A percentile compares a stretch with the other conserved stretches of the same genome.
These are phyloP conservation scores for Trachymyrmex septentrionalis DNA, from an alignment of 1,140 invertebrate species.

Conservation along the genomic window DNA sequence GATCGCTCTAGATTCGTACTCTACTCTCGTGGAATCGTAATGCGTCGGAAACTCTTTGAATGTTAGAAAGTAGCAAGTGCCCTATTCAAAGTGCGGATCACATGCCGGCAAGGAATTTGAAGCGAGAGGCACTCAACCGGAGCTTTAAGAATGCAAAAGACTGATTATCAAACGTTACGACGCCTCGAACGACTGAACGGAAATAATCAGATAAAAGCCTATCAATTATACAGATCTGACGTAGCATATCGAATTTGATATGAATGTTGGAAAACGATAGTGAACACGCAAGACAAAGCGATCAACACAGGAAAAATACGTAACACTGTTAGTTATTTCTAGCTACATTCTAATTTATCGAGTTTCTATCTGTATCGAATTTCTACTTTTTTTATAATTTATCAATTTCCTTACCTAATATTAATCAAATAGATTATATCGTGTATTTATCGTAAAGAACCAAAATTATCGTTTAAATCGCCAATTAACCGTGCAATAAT, in stretches of 20 bases:
- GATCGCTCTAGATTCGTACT: conserved; percentile 34
- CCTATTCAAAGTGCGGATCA: conserved; percentile 43
- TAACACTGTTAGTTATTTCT: not conserved
- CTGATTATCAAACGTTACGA: conserved; percentile 58
- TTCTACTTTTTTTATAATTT: conserved; percentile 2
- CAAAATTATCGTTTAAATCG: conserved; percentile 36
- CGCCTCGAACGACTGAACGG: conserved; percentile 24
- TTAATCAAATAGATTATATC: conserved; percentile 8
- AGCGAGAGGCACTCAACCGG: conserved; percentile 46
- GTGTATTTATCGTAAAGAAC: not conserved
- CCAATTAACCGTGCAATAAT: conserved; percentile 53
- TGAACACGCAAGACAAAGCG: not conserved
- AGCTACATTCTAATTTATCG: conserved; percentile 4
- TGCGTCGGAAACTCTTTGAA: conserved; percentile 37
- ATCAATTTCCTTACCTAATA: not conserved
- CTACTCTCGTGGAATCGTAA: conserved; percentile 50
- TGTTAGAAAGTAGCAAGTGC: conserved; percentile 46
- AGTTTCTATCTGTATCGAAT: conserved; percentile 21
- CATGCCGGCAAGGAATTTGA: conserved; percentile 32
- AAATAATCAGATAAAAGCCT: conserved; percentile 42
- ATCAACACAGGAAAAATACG: not conserved
- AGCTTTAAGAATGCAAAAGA: conserved; percentile 64
- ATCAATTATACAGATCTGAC: conserved; percentile 61
- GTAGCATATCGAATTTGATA: conserved; percentile 41
- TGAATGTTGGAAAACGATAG: conserved; percentile 23